Evolutionary conservation across 2,797 vertebrate species (phyloP).

Genomic region (Anguilla marmorata): DNA sequence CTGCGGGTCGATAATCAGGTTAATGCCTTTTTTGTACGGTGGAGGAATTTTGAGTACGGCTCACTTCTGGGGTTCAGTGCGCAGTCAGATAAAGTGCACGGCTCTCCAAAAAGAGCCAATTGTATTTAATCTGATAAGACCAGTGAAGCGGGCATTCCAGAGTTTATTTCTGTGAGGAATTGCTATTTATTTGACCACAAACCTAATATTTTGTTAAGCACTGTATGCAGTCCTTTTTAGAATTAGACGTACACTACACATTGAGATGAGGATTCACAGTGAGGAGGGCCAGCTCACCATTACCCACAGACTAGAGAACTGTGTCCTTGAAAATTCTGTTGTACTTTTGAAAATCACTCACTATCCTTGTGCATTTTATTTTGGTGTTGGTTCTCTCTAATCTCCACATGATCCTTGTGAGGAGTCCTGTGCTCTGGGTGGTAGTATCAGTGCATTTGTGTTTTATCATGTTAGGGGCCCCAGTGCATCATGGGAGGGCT

Average conservation of each 20-base stretch:
- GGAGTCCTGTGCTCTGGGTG: not conserved
- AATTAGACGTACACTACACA: not conserved
- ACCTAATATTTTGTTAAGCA: not conserved
- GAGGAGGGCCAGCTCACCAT: not conserved
- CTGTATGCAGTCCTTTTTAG: not conserved
- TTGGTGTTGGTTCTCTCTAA: not conserved
- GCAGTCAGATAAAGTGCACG: not conserved
- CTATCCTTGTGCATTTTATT: not conserved
- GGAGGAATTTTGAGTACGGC: not conserved
- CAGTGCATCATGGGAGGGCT: not conserved
- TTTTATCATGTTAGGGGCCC: not conserved
- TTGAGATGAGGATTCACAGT: not conserved
- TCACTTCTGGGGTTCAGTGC: not conserved
- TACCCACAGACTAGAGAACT: not conserved
- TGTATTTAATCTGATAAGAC: not conserved
- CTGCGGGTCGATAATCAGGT: not conserved
- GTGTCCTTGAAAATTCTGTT: not conserved
- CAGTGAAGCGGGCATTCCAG: not conserved
- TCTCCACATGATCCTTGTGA: not conserved
- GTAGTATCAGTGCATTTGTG: conserved; percentile 28
- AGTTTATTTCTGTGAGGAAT: not conserved
- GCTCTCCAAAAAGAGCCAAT: not conserved
- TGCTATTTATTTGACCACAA: not conserved
- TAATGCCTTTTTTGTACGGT: not conserved
- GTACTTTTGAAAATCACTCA: no score